Base-by-base conservation (phyloP, 2,113 vertebrate genomes). In the Aix galericulata region DNA sequence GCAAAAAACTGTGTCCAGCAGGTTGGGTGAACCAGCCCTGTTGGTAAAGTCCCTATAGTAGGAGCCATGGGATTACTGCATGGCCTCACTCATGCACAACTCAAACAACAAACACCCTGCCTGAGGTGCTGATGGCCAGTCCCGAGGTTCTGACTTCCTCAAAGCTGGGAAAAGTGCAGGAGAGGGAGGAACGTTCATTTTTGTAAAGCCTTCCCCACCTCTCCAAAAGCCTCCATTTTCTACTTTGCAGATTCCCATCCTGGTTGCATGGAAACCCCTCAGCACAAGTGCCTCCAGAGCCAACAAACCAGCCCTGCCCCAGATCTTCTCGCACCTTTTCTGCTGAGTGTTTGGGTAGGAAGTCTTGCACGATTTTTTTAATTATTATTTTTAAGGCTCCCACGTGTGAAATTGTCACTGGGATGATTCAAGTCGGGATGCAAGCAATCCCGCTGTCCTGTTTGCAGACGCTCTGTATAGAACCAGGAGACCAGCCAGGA, bases 401-500 rank as follows among this genome's bases (percentile, higher is more conserved):
- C 67, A 3, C 53, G 6, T 48, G 6, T 13, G 16, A 84, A 34
- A 34, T 55, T 86, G 50, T 82, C 44, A 71, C 13, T 29, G 29
- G 25, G 53, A 58, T 55, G 46, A 15, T 56, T 64, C 17, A 85
- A 81, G 7, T 16, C 16, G 82, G 48, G 8, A 73, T 75, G 11
- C 31, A 71, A 71, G 5, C 21, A 74, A 15, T 27, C 40, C 22
- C 46, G 13, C 9, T 62, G 6, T 6, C 48, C 38, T 59, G 14
- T 58, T 60, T 68, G 44, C 29, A 53, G 46, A 81, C 86, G 34
- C 11, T 72, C 13, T 63, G 14, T 16, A 62, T 3, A 15, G 69
- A 71, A 16, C 64, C 84, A 84, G 68, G 25, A 95, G 22, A 68
- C 18, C 18, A 81, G 82, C 42, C 82, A 88, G 55, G 9, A 88